A percentile compares a stretch with the other conserved stretches of the same genome.
These are phyloP conservation scores for Agrypnia vestita DNA, from an alignment of 1,140 invertebrate species.

Conservation along the genomic window DNA sequence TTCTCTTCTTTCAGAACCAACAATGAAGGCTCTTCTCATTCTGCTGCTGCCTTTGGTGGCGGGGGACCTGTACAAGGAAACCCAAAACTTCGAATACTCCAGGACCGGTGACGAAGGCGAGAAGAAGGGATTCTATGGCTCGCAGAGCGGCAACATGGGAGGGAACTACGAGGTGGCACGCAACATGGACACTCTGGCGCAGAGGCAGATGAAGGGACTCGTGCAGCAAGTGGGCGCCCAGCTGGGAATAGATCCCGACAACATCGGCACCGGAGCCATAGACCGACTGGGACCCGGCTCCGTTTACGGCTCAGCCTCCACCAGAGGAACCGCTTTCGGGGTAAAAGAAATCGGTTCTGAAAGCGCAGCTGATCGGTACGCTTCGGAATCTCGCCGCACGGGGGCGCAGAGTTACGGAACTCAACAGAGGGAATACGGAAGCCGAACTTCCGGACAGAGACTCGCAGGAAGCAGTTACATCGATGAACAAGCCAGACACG, in stretches of 20 bases:
- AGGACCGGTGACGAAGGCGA: conserved; percentile 67
- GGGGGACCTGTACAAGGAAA: conserved; percentile 70
- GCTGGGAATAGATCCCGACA: conserved; percentile 65
- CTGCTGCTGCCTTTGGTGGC: conserved; percentile 61
- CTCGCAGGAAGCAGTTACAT: conserved; percentile 9
- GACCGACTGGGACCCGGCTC: conserved; percentile 63
- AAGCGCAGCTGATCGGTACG: neutral
- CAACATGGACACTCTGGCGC: conserved; percentile 70
- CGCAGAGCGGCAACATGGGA: conserved; percentile 71
- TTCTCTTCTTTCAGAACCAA: conserved; percentile 9
- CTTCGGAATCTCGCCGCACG: neutral
- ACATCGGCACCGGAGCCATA: conserved; percentile 53
- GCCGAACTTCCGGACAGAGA: conserved; percentile 13
- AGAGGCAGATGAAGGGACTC: conserved; percentile 69
- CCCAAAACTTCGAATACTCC: conserved; percentile 71
- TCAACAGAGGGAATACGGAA: conserved; percentile 16
- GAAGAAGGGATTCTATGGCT: conserved; percentile 69
- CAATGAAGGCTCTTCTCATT: conserved; percentile 20
- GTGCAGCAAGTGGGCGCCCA: conserved; percentile 67
- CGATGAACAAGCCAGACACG: neutral
- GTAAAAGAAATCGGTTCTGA: conserved; percentile 5
- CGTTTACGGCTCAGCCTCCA: conserved; percentile 67
- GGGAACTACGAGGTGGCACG: conserved; percentile 71
- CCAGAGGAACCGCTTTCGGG: conserved; percentile 63
- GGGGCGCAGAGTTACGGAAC: conserved; percentile 1